phyloP scores from a whole-genome alignment of 2,888 invertebrate genomes.

The Encarsia formosa region DNA sequence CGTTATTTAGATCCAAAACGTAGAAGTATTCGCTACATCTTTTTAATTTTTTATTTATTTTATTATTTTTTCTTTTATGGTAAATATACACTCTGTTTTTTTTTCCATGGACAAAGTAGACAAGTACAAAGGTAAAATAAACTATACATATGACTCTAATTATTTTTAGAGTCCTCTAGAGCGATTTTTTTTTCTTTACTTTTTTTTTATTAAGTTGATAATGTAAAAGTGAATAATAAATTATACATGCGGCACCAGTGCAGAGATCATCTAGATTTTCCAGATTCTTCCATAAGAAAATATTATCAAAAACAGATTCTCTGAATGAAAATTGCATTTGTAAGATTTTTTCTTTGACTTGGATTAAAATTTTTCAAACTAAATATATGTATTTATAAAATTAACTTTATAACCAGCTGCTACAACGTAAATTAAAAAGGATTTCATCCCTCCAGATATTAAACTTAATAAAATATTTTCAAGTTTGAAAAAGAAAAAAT shows the following conservation, averaged over 20 bases:
- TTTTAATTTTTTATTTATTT: too few relatives aligned
- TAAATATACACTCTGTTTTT: constrained; percentile 42
- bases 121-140: constrained; percentile 37
- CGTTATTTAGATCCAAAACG: constrained; percentile 32
- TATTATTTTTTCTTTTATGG: constrained; percentile 27
- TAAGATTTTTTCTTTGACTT: constrained; percentile 21
- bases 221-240: constrained; percentile 36
- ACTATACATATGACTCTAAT: constrained; percentile 36
- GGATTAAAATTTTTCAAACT: constrained; percentile 23
- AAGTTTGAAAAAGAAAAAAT: constrained; percentile 12
- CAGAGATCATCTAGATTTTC: constrained; percentile 31
- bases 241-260: constrained; percentile 35
- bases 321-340: constrained; percentile 28
- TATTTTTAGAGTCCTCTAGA: constrained; percentile 25
- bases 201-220: constrained; percentile 32
- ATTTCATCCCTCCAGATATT: constrained; percentile 17
- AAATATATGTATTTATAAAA: constrained; percentile 26
- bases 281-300: constrained; percentile 18
- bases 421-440: constrained; percentile 20
- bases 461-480: constrained; percentile 11
- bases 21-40: constrained; percentile 30
- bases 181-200: constrained; percentile 25
- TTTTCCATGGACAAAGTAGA: constrained; percentile 39
- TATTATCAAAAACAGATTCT: constrained; percentile 23
- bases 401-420: constrained; percentile 26